Evolutionary conservation across 2,797 vertebrate genomes (phyloP), one percentile per base, ranked within the genome.

Genomic region (Zalophus californianus): DNA sequence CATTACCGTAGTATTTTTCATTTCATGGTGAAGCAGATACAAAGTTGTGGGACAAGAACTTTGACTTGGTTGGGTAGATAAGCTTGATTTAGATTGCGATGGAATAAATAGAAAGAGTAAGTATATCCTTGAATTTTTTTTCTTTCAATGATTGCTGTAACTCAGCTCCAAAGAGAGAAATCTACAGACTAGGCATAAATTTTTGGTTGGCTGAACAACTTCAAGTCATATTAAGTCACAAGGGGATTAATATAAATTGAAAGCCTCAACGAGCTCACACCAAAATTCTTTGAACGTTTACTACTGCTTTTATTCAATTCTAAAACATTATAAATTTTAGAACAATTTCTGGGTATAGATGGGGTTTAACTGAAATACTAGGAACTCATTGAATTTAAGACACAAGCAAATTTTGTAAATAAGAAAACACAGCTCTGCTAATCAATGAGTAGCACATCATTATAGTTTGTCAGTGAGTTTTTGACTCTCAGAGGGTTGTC

Each of bases 231-330:
- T 78, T 79, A 79, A 72, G 2, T 35, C 86, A 73, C 21, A 50
- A 54, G 41, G 44, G n/a, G 54, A 80, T 95, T 72, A 79, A 56
- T 54, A 79, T 73, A 72, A 80, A 56, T 56, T 80, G 64, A 80
- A 52, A 38, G 9, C 48, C 48, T 86, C 72, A 6, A 3, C 9
- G 35, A 86, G 14, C 56, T 58, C 23, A 60, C 25, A 27, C 10
- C 48, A 62, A 90, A 54, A 64, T 90, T 79, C 35, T 96, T 38
- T 54, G 52, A 89, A 18, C 29, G 11, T 93, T 96, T 64, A 38
- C n/a, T 56, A 72, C 29, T 25, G 3, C 29, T 79, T 73, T 85
- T 73, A 38, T 80, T 56, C 29, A 79, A 12, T 79, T 48, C n/a
- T 44, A 85, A 72, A 35, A 52, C 41, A 35, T 32, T 44, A 78